These are phyloP conservation scores for Thalassoma bifasciatum DNA, from an alignment of 2,113 vertebrate genomes.

Conservation along the genomic window DNA sequence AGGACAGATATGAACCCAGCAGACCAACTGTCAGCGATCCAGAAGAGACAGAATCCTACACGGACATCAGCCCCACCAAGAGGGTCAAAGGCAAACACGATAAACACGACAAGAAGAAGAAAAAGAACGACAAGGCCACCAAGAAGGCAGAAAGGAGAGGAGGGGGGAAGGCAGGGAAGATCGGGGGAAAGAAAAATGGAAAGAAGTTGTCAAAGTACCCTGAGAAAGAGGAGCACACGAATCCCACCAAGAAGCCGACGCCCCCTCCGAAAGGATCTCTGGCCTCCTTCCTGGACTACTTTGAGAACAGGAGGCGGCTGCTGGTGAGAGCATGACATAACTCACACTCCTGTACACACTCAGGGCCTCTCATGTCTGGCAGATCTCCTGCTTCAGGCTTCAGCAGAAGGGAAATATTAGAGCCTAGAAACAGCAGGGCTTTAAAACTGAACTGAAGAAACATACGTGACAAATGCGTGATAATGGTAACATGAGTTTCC, in stretches of 20 bases:
- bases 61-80: conserved; percentile 74
- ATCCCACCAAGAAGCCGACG: conserved; percentile 83
- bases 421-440: too few species aligned
- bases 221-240: conserved; percentile 86
- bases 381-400: background rate
- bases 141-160: conserved; percentile 89
- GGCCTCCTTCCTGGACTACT: conserved; percentile 89
- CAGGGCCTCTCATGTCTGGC: background rate
- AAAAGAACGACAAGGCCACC: conserved; percentile 85
- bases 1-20: conserved; percentile 85
- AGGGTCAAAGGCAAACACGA: conserved; percentile 87
- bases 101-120: conserved; percentile 91
- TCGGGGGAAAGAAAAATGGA: conserved; percentile 85
- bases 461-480: too few species aligned
- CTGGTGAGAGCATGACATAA: conserved; percentile 88
- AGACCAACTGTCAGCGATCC: conserved; percentile 79
- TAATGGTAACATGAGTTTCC: too few species aligned
- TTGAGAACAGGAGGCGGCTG: conserved; percentile 93
- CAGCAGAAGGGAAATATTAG: conserved; percentile 10
- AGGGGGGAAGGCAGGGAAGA: conserved; percentile 84
- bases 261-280: conserved; percentile 82
- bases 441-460: too few species aligned
- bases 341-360: background rate
- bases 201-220: conserved; percentile 84
- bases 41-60: conserved; percentile 79